Evolutionary conservation across 2,888 invertebrate genomes (phyloP), one percentile per base, ranked within the genome.

Genomic region (Atherix ibis): DNA sequence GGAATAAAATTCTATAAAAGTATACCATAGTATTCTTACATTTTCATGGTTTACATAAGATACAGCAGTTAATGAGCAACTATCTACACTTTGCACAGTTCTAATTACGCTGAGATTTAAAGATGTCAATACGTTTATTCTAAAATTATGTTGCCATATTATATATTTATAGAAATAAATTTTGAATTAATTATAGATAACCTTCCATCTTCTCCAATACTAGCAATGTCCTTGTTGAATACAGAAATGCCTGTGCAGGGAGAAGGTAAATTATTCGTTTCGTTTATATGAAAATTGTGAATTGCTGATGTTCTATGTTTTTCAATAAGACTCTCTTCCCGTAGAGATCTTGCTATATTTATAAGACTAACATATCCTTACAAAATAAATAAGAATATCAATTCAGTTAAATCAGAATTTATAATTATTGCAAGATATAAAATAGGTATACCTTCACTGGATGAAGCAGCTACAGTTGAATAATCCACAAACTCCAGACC

Each of bases 151-250:
- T 14, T 29, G 8, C 15, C 8, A 14, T 9, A 5, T 10, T 12
- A 5, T 26, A 10, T 9, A 26, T 26, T 26, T 26, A 12, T 13
- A n/a, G 5, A 8, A 4, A 4, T 10, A 14, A 27, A 13, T 27
- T 6, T 13, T 12, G 26, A 25, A 14, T 14, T 14, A 13, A 10
- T 15, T 15, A 14, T 3, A 27, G 6, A 4, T 26, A 76, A 66
- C 40, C 63, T 57, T 1, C 91, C 89, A 56, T 91, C 89, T 59
- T 91, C 89, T 2, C 89, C 89, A 3, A 82, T 75, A 2, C 78
- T 76, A 1, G 75, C 81, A 42, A 85, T 68, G 44, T 87, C 83
- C 39, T 76, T 78, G 43, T 81, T 84, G 47, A 78, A 72, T 1
- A 71, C 68, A 3, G 82, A 74, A 32, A 89, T 53, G 4, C 75